A percentile compares a stretch with the other conserved stretches of the same genome.
phyloP scores from a whole-genome alignment of 2,113 vertebrate genomes.

The Lasiurus cinereus region DNA sequence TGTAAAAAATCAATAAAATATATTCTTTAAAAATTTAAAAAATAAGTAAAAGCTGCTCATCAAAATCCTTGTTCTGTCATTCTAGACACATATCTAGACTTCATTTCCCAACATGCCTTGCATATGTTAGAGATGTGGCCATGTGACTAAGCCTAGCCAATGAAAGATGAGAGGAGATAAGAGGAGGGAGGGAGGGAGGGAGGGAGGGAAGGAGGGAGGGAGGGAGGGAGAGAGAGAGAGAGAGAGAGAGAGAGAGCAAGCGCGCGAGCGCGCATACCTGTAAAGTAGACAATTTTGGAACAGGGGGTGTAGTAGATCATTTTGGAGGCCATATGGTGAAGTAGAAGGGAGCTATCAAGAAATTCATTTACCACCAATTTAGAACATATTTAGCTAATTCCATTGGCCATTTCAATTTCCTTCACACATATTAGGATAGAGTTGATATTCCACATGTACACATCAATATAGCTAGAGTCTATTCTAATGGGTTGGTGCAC shows the following conservation, averaged over 20 bases:
- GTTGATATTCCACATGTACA: no score
- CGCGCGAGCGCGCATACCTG: no score
- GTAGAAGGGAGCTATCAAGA: not conserved
- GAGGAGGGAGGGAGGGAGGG: no score
- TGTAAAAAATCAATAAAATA: no score
- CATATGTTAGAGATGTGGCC: not conserved
- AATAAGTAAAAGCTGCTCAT: no score
- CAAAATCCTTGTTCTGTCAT: constrained; percentile 21
- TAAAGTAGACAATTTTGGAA: not conserved
- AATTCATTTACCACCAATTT: not conserved
- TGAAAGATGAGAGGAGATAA: not conserved
- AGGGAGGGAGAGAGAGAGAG: no score
- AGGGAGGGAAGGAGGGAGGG: no score
- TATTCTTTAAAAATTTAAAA: no score
- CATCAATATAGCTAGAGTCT: not conserved
- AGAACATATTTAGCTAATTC: not conserved
- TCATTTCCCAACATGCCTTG: not conserved
- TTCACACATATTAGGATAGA: not conserved
- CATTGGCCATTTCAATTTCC: not conserved
- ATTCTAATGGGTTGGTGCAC: not conserved
- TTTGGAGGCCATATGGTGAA: not conserved
- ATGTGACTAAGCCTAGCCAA: not conserved
- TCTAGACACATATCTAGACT: not conserved
- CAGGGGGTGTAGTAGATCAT: not conserved
- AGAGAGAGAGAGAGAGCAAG: no score